These are phyloP conservation scores for Drosophila insularis DNA, from an alignment of 1,140 invertebrate genomes.

Conservation along the genomic window DNA sequence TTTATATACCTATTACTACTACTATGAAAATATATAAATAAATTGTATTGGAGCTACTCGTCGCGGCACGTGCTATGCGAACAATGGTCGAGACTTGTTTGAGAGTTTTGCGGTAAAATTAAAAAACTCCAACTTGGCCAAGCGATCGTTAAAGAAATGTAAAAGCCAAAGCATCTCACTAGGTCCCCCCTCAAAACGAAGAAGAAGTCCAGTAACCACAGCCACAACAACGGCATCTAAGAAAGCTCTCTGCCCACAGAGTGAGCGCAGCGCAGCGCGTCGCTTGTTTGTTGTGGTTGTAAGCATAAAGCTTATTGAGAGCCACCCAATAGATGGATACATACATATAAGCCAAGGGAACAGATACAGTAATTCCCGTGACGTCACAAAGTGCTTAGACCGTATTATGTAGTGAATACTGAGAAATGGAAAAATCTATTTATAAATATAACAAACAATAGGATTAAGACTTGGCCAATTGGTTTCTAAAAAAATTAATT, in stretches of 20 bases:
- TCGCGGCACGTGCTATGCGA: conserved; percentile 67
- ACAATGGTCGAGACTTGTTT: conserved; percentile 76
- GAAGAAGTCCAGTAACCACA: conserved; percentile 40
- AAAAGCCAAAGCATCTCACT: conserved; percentile 53
- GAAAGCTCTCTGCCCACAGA: background rate
- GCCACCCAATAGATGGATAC: background rate
- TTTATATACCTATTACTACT: background rate
- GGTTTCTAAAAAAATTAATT: no score
- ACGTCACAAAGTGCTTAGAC: background rate
- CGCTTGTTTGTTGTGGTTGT: conserved; percentile 5
- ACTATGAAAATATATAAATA: background rate
- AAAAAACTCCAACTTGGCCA: conserved; percentile 46
- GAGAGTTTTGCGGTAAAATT: conserved; percentile 31
- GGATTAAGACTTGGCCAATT: no score
- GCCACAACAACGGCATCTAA: conserved; percentile 2
- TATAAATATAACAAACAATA: no score
- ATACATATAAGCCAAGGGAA: no score
- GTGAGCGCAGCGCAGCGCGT: background rate
- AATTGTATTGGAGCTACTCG: conserved; percentile 13
- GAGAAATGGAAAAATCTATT: no score
- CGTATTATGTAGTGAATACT: no score
- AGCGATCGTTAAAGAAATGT: conserved; percentile 70
- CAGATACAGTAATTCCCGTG: background rate
- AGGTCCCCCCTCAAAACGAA: conserved; percentile 30
- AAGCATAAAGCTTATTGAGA: background rate